phyloP scores from a whole-genome alignment of 23 tunicate genomes.

The Styela clava region DNA sequence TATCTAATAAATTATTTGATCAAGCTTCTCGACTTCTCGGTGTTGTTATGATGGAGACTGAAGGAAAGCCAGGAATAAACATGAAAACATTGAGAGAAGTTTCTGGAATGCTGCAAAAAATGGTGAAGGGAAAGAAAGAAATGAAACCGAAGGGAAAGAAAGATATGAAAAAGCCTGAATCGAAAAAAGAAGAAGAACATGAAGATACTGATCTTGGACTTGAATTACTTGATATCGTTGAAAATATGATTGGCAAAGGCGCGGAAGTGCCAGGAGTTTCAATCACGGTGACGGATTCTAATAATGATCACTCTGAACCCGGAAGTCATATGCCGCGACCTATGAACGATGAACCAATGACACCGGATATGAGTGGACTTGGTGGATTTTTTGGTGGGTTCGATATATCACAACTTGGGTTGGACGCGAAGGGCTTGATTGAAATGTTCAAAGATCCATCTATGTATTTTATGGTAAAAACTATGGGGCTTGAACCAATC shows the following conservation, averaged over 20 bases:
- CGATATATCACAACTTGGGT: not conserved
- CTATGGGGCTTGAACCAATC: conserved; percentile 8
- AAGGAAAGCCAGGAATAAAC: not conserved
- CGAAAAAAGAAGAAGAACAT: conserved; percentile 8
- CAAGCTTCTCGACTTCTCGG: not conserved
- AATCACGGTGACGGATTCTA: not conserved
- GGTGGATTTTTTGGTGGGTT: not conserved
- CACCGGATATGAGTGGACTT: not conserved
- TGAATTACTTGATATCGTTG: conserved; percentile 15
- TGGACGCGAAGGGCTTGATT: conserved; percentile 1
- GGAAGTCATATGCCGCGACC: not conserved
- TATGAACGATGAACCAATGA: conserved; percentile 7
- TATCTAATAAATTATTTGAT: not conserved
- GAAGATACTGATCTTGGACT: conserved; percentile 10
- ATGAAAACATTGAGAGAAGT: conserved; percentile 3
- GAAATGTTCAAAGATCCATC: not conserved
- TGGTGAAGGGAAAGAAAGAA: not conserved
- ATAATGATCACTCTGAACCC: not conserved
- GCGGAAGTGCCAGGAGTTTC: not conserved
- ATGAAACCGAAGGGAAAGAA: not conserved
- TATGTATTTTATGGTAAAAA: conserved; percentile 5
- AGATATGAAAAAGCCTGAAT: not conserved
- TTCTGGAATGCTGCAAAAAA: not conserved
- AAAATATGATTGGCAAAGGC: not conserved
- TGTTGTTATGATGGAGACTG: not conserved